phyloP scores from a whole-genome alignment of 2,113 vertebrate genomes.

The Hepsetus odoe region DNA sequence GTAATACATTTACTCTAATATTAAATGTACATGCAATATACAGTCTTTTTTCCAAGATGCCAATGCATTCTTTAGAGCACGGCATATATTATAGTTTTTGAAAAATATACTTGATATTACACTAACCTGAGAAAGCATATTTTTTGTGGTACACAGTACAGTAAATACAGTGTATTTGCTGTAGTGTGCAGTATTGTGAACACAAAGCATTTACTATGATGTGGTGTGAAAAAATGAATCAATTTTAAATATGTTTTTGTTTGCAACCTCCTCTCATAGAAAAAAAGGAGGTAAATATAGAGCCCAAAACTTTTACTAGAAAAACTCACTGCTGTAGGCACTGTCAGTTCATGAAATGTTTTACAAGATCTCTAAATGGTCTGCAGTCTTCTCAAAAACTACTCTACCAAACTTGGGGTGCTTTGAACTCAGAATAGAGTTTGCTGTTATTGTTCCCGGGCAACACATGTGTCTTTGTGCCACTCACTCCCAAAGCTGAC shows the following conservation, averaged over 20 bases:
- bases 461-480: constrained; percentile 69
- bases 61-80: too few relatives aligned
- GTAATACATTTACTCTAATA: too few relatives aligned
- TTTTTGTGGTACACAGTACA: too few relatives aligned
- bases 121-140: too few relatives aligned
- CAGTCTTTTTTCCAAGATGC: too few relatives aligned
- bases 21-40: too few relatives aligned
- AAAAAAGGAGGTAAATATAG: constrained; percentile 16
- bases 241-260: background rate
- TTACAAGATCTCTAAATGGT: constrained; percentile 66
- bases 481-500: constrained; percentile 72
- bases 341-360: constrained; percentile 54
- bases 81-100: too few relatives aligned
- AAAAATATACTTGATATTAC: too few relatives aligned
- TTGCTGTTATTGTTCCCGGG: constrained; percentile 73
- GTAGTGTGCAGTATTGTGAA: background rate
- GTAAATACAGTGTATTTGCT: background rate
- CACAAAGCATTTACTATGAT: too few relatives aligned
- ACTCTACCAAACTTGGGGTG: constrained; percentile 66
- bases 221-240: too few relatives aligned
- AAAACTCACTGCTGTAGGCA: constrained; percentile 32
- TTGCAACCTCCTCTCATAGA: constrained; percentile 2
- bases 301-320: constrained; percentile 32
- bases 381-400: constrained; percentile 39
- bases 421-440: constrained; percentile 66